Evolutionary conservation across 1,140 invertebrate genomes (phyloP).

Genomic region (Brachionus rubens): DNA sequence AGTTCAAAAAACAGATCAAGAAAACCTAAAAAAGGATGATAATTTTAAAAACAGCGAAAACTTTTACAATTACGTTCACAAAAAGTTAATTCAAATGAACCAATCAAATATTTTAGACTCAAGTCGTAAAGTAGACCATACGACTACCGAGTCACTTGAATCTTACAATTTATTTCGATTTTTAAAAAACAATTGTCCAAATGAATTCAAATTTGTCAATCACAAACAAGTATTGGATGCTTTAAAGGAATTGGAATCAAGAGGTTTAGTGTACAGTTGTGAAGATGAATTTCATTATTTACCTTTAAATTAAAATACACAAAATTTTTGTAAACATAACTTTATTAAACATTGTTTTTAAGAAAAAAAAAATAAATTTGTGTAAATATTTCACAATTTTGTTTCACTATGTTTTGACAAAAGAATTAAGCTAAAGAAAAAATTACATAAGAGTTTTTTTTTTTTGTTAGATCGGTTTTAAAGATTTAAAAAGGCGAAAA

Average conservation of each 20-base stretch:
- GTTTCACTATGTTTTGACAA: no score
- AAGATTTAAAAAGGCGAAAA: neutral
- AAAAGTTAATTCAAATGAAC: conserved; percentile 27
- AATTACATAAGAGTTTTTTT: neutral
- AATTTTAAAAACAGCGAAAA: conserved; percentile 10
- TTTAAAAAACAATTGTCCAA: conserved; percentile 35
- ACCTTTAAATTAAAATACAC: neutral
- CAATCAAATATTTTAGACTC: neutral
- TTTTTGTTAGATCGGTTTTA: conserved; percentile 4
- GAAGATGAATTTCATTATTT: conserved; percentile 44
- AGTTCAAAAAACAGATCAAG: neutral
- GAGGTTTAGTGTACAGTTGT: conserved; percentile 34
- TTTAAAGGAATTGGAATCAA: conserved; percentile 2
- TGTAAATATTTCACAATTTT: no score
- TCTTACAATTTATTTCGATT: neutral
- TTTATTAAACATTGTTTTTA: conserved; percentile 2
- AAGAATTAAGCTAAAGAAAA: neutral
- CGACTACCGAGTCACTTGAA: neutral
- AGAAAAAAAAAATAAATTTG: neutral
- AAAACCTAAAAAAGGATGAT: neutral
- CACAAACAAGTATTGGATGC: conserved; percentile 39
- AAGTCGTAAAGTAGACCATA: neutral
- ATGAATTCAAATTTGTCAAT: neutral
- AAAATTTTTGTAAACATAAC: neutral
- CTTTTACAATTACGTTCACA: conserved; percentile 10